Conservation (phyloP, 2,113 vertebrate genomes). For the Hoplias malabaricus region DNA sequence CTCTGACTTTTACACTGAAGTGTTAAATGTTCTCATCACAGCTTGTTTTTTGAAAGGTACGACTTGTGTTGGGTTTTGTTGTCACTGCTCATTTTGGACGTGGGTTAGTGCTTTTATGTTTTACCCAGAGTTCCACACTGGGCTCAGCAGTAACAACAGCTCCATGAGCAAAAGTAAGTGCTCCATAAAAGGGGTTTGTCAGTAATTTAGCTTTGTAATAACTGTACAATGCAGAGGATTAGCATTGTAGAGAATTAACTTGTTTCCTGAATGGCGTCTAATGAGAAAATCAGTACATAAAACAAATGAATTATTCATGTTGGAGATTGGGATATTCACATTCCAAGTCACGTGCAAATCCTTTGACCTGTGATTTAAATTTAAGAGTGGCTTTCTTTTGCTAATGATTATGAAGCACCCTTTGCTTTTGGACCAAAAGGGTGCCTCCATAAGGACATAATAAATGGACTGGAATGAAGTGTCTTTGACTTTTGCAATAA, state of each 20-base stretch:
- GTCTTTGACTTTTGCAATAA: not conserved
- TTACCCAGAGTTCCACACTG: not conserved
- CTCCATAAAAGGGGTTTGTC: not conserved
- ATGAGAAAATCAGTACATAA: not conserved
- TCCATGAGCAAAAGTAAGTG: not conserved
- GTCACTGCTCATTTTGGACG: not conserved
- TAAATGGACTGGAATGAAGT: not conserved
- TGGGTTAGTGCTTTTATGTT: not conserved
- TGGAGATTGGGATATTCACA: not conserved
- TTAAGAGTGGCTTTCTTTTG: not conserved
- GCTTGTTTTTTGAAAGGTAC: not conserved
- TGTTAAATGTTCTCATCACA: no score
- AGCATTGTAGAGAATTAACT: not conserved
- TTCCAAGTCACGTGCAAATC: not conserved
- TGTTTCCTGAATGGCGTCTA: not conserved
- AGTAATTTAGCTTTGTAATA: not conserved
- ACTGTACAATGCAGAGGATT: not conserved
- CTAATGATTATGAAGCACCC: not conserved
- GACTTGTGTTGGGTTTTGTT: not conserved
- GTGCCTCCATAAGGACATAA: not conserved
- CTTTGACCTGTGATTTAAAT: not conserved
- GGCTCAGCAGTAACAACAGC: not conserved
- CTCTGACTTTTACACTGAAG: no score
- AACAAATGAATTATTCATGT: not conserved
- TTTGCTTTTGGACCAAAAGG: not conserved